Evolutionary conservation across 1,140 invertebrate species (phyloP).

Genomic region (Argopecten irradians): DNA sequence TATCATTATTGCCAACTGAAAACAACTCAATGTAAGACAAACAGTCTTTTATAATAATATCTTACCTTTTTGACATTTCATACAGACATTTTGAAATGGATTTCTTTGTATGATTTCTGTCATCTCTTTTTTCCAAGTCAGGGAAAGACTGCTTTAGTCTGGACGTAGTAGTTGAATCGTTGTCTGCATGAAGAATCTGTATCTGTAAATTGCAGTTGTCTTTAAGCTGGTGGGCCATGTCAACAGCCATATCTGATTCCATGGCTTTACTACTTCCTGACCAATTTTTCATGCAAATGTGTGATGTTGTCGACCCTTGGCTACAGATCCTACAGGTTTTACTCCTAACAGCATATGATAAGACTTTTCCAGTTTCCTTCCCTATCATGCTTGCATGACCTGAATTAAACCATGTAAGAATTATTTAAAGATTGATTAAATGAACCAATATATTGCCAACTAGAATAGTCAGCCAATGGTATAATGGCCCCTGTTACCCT

Average conservation of each 20-base stretch:
- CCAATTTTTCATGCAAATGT: slow-evolving; percentile 30
- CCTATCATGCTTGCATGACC: no score
- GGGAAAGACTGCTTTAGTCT: slow-evolving; percentile 26
- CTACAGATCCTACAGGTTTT: no score
- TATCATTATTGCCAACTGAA: no score
- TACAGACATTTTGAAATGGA: neutral
- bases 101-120: slow-evolving; percentile 30
- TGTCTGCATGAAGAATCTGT: slow-evolving; percentile 30
- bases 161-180: slow-evolving; percentile 30
- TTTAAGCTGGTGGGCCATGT: slow-evolving; percentile 29
- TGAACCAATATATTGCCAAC: no score
- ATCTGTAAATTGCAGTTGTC: neutral
- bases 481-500: no score
- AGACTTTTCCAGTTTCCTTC: no score
- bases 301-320: neutral
- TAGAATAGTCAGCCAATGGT: no score
- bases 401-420: no score
- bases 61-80: neutral
- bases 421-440: no score
- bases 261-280: slow-evolving; percentile 29
- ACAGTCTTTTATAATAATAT: neutral
- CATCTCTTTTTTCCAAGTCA: slow-evolving; percentile 35
- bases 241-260: slow-evolving; percentile 35
- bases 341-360: no score
- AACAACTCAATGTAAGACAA: no score